A percentile compares a stretch with the other conserved stretches of the same genome.
Conservation (phyloP, 1,140 invertebrate genomes). For the Zophobas morio region DNA sequence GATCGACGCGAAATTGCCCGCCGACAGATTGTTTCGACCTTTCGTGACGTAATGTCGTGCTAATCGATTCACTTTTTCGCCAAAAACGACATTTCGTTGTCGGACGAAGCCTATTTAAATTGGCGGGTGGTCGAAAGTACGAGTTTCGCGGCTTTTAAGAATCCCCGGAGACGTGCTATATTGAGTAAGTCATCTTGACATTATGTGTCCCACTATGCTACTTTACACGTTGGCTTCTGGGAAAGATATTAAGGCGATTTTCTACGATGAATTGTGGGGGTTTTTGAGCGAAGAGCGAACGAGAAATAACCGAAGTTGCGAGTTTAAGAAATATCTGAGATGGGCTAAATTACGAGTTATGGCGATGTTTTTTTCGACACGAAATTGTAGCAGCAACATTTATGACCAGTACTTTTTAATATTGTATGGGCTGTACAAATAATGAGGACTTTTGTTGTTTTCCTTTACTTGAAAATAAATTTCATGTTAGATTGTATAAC, state of each 20-base stretch:
- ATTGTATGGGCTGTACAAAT: too few species aligned
- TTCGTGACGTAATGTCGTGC: too few species aligned
- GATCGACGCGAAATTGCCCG: too few species aligned
- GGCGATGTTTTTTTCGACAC: too few species aligned
- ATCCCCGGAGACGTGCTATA: slow-evolving; percentile 11
- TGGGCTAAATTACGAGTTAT: neutral
- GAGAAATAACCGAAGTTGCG: neutral
- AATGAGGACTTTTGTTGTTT: too few species aligned
- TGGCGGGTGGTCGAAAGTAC: neutral
- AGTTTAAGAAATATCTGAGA: neutral
- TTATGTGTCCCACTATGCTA: slow-evolving; percentile 35
- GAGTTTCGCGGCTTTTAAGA: slow-evolving; percentile 19
- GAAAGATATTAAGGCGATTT: slow-evolving; percentile 36
- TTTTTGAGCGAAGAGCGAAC: neutral
- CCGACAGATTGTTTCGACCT: too few species aligned
- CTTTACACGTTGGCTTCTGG: slow-evolving; percentile 34
- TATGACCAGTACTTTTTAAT: too few species aligned
- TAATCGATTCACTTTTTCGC: neutral
- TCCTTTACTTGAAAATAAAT: too few species aligned
- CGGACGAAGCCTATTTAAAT: slow-evolving; percentile 1
- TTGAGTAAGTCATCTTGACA: slow-evolving; percentile 33
- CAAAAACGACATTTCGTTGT: neutral
- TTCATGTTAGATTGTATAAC: too few species aligned
- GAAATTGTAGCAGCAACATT: too few species aligned
- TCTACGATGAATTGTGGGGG: slow-evolving; percentile 16